These are phyloP conservation scores for Hippasteria phrygiana DNA, from an alignment of 53 echinoderm and acorn worm species.

Conservation along the genomic window DNA sequence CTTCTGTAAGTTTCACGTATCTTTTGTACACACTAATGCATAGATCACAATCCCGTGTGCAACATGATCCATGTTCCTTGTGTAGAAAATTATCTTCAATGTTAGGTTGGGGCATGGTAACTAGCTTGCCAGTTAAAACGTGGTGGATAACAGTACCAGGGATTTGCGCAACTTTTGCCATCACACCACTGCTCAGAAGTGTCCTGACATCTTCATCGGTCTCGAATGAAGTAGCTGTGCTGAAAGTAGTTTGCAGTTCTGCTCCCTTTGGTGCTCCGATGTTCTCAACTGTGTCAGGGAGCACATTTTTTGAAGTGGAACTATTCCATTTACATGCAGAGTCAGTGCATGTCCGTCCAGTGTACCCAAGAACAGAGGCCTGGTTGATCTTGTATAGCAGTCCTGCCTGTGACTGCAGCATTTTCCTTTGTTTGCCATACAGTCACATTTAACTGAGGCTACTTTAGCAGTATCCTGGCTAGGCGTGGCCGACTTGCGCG, in stretches of 20 bases:
- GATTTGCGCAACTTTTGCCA: background rate
- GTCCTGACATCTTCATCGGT: background rate
- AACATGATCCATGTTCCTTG: background rate
- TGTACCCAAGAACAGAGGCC: slow-evolving; percentile 8
- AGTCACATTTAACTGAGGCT: slow-evolving; percentile 30
- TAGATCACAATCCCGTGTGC: background rate
- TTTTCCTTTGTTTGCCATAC: slow-evolving; percentile 33
- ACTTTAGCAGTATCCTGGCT: background rate
- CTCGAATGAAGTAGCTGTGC: background rate
- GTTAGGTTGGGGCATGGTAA: background rate
- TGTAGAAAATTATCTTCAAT: background rate
- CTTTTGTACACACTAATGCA: background rate
- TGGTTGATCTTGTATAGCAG: background rate
- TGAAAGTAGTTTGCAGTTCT: too few species aligned
- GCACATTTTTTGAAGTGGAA: slow-evolving; percentile 1
- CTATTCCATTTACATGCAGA: slow-evolving; percentile 36
- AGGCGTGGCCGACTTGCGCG: too few species aligned
- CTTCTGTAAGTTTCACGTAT: background rate
- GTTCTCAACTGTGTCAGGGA: slow-evolving; percentile 45
- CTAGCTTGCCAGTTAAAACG: background rate
- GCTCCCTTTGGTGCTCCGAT: background rate
- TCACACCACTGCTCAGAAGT: background rate
- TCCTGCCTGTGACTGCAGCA: slow-evolving; percentile 50
- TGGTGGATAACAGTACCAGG: slow-evolving; percentile 41
- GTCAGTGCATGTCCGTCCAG: slow-evolving; percentile 18